Base-by-base conservation (phyloP, 2,888 invertebrate genomes). In the Lasioglossum figueresi region DNA sequence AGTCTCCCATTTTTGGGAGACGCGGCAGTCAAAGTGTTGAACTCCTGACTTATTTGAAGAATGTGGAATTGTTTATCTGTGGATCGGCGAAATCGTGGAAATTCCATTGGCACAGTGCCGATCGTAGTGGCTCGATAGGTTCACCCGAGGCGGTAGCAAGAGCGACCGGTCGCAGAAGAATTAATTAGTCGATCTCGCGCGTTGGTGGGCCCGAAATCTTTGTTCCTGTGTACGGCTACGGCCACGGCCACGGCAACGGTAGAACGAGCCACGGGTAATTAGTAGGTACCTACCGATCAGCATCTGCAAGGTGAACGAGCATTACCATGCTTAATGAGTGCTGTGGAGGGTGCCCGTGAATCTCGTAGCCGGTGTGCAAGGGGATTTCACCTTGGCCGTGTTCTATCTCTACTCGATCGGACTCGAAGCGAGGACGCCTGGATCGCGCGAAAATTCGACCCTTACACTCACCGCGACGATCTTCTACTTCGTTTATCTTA, bases 141-240 rank as follows among this genome's bases (percentile, higher is more conserved):
- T 74, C 70, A 68, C 59, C 70, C 75, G 78, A 63, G 82, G 74
- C 59, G 78, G 68, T 56, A 56, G 40, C 68, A 23, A 77, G 76
- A 71, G 45, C 70, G 56, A 45, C 52, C 73, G 77, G 74, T 88
- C 83, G 88, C 83, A 83, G 89, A 91, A 92, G 93, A 93, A 94
- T 94, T 94, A 94, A 94, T 92, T 93, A 92, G 92, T 86, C 90
- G 92, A 92, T 93, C 93, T 91, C 93, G 92, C 91, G 88, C 85
- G 86, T 23, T 74, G 82, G 91, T 88, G 90, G 91, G 90, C 90
- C 91, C 92, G 92, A 93, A 93, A 89, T 90, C 88, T 76, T 82
- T 84, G 75, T 85, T 79, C 84, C 48, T 37, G 34, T 68, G 86
- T 85, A 84, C 81, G 76, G 83, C 76, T 74, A 70, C 77, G 70